phyloP scores from a whole-genome alignment of 2,797 vertebrate genomes.

The Brachyalestes nurse region DNA sequence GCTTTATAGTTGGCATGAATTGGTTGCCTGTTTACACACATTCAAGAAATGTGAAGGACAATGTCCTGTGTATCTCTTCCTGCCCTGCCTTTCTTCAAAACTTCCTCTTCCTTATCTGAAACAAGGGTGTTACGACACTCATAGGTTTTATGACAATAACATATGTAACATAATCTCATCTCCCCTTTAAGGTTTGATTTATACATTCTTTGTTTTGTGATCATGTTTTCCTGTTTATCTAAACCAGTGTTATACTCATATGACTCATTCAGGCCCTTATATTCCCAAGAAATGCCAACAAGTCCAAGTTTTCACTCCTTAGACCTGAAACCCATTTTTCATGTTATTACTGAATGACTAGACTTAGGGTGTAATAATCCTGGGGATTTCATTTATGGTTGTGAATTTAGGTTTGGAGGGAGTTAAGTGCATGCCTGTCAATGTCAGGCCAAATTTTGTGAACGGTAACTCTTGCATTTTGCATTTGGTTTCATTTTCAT shows the following conservation, averaged over 20 bases:
- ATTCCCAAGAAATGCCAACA: neutral
- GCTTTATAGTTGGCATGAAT: neutral
- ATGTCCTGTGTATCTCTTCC: neutral
- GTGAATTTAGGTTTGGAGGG: no score
- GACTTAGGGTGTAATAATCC: neutral
- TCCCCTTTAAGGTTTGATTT: neutral
- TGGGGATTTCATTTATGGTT: neutral
- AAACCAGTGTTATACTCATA: neutral
- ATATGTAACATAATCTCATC: neutral
- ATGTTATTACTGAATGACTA: neutral
- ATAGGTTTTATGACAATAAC: no score
- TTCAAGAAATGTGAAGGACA: neutral
- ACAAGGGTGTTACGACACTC: neutral
- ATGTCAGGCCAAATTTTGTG: no score
- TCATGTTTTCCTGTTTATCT: neutral
- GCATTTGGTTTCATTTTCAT: no score
- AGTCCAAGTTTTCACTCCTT: neutral
- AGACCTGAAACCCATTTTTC: neutral
- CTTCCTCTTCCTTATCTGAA: neutral
- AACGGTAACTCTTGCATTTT: no score
- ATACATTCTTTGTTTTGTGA: neutral
- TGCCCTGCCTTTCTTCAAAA: neutral
- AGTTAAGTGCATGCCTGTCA: no score
- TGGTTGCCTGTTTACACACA: neutral
- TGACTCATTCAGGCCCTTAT: neutral